Evolutionary conservation across 2,113 vertebrate species (phyloP).

Genomic region (Corydoras maculifer): DNA sequence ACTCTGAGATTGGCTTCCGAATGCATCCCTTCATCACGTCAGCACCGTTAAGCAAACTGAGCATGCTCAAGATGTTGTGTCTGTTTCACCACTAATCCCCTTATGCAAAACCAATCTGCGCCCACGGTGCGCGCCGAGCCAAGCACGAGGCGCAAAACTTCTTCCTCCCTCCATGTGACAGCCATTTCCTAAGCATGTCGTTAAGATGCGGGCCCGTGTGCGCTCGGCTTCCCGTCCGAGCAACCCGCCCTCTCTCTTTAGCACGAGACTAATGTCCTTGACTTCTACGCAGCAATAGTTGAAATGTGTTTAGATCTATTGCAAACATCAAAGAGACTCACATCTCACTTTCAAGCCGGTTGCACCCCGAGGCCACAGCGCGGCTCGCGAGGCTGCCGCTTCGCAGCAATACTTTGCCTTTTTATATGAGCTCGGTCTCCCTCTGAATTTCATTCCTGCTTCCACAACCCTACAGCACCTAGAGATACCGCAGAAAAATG

Average conservation of each 20-base stretch:
- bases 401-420: no score
- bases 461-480: slow-evolving; percentile 42
- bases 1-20: slow-evolving; percentile 50
- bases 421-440: slow-evolving; percentile 47
- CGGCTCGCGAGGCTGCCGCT: slow-evolving; percentile 60
- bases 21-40: slow-evolving; percentile 49
- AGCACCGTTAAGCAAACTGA: slow-evolving; percentile 52
- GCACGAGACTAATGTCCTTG: slow-evolving; percentile 68
- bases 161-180: slow-evolving; percentile 45
- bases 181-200: slow-evolving; percentile 42
- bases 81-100: slow-evolving; percentile 32
- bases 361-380: slow-evolving; percentile 61
- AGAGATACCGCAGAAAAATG: slow-evolving; percentile 53
- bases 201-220: slow-evolving; percentile 26
- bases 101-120: slow-evolving; percentile 48
- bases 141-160: slow-evolving; percentile 49
- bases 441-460: slow-evolving; percentile 49
- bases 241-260: slow-evolving; percentile 41
- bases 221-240: slow-evolving; percentile 15
- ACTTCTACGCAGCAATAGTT: slow-evolving; percentile 55
- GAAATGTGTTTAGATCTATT: slow-evolving; percentile 69
- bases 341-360: slow-evolving; percentile 71
- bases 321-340: slow-evolving; percentile 69
- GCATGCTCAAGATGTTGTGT: slow-evolving; percentile 46
- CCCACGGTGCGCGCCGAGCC: slow-evolving; percentile 52